These are phyloP conservation scores for Drosophila colorata DNA, from an alignment of 2,888 invertebrate species.

Conservation along the genomic window DNA sequence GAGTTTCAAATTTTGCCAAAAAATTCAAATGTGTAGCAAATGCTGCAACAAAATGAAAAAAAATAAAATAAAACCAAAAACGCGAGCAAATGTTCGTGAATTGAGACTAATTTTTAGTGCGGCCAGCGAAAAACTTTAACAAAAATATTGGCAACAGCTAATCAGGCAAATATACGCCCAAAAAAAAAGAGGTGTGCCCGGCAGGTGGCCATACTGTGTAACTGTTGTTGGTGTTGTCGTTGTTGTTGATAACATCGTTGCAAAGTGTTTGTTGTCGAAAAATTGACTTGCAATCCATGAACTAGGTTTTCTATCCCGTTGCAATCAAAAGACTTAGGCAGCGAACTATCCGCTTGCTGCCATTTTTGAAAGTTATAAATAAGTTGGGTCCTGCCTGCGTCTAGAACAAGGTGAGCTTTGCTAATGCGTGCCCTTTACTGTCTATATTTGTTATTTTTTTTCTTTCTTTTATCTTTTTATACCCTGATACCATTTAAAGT, in stretches of 20 bases:
- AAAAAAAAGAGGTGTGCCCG: slow-evolving; percentile 63
- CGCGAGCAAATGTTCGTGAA: slow-evolving; percentile 63
- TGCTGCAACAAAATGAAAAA: slow-evolving; percentile 22
- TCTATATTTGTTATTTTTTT: neutral
- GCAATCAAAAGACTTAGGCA: slow-evolving; percentile 76
- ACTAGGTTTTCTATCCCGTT: slow-evolving; percentile 60
- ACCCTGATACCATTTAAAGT: neutral
- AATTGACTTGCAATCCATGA: slow-evolving; percentile 73
- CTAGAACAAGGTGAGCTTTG: slow-evolving; percentile 1
- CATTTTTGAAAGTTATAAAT: slow-evolving; percentile 37
- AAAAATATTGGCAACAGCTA: slow-evolving; percentile 70
- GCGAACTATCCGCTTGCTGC: slow-evolving; percentile 55
- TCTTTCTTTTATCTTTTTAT: no score
- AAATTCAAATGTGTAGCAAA: slow-evolving; percentile 51
- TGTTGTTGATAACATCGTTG: slow-evolving; percentile 76
- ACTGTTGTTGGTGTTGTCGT: slow-evolving; percentile 36
- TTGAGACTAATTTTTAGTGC: slow-evolving; percentile 75
- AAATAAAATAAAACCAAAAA: slow-evolving; percentile 34
- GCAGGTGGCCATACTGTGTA: slow-evolving; percentile 67
- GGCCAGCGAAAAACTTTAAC: slow-evolving; percentile 44
- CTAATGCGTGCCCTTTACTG: neutral
- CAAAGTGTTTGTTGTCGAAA: slow-evolving; percentile 79
- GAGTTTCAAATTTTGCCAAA: slow-evolving; percentile 51
- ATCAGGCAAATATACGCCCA: slow-evolving; percentile 58
- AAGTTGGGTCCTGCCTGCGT: neutral